Conservation (phyloP, 92 coral and sea anemone species). For the Epizoanthus rinbou region DNA sequence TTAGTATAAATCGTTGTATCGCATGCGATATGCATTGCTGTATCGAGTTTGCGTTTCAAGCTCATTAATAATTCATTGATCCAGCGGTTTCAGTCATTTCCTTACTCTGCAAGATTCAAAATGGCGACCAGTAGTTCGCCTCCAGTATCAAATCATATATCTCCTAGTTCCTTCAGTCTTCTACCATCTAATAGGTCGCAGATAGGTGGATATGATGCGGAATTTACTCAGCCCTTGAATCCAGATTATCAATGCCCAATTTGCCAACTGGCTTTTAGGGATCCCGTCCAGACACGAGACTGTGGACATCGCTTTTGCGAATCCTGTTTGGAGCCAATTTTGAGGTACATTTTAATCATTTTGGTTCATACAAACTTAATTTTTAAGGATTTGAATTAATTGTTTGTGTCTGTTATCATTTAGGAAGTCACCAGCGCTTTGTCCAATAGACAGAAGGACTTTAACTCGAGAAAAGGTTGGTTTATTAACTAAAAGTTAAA, state of each 20-base stretch:
- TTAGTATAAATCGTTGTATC: no score
- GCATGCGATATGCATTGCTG: no score
- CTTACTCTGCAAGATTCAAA: conserved; percentile 51
- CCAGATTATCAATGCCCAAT: conserved; percentile 95
- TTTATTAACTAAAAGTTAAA: no score
- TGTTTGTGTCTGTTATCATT: conserved; percentile 6
- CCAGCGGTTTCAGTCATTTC: conserved; percentile 46
- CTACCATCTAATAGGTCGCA: conserved; percentile 59
- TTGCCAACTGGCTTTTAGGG: conserved; percentile 97
- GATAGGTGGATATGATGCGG: conserved; percentile 97
- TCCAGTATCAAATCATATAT: conserved; percentile 57
- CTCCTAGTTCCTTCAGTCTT: conserved; percentile 57
- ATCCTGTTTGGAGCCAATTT: conserved; percentile 95
- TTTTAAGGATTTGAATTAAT: not conserved
- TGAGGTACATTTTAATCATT: conserved; percentile 65
- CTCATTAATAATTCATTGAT: conserved; percentile 73
- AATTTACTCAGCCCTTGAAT: conserved; percentile 82
- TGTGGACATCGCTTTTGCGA: conserved; percentile 99
- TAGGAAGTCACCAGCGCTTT: conserved; percentile 94
- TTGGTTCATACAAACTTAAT: not conserved
- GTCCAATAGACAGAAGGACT: conserved; percentile 93
- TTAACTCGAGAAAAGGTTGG: conserved; percentile 94
- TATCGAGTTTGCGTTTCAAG: no score
- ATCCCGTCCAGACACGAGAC: conserved; percentile 98
- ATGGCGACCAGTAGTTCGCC: conserved; percentile 75